Evolutionary conservation across 2,113 vertebrate genomes (phyloP).

Genomic region (Amphilophus citrinellus): DNA sequence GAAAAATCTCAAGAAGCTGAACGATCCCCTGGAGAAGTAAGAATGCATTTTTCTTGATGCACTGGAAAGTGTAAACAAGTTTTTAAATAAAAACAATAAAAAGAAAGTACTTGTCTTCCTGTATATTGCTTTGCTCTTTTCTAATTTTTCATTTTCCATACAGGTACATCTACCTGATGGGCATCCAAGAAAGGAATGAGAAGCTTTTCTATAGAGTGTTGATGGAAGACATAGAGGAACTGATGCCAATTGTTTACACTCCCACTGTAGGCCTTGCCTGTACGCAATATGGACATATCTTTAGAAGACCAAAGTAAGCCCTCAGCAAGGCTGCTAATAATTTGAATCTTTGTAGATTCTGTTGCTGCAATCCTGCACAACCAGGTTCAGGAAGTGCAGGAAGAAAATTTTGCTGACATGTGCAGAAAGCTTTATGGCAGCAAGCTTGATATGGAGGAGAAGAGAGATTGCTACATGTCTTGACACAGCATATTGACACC

Average conservation of each 20-base stretch:
- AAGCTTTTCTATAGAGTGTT: slow-evolving; percentile 94
- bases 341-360: neutral
- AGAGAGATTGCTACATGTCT: neutral
- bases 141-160: neutral
- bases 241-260: slow-evolving; percentile 98
- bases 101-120: neutral
- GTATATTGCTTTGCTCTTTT: neutral
- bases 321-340: neutral
- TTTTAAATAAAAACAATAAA: neutral
- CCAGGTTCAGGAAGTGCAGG: neutral
- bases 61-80: neutral
- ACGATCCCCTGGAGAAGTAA: slow-evolving; percentile 92
- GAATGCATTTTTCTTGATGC: slow-evolving; percentile 22
- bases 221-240: slow-evolving; percentile 92
- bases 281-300: slow-evolving; percentile 97
- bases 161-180: slow-evolving; percentile 98
- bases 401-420: neutral
- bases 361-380: neutral
- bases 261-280: slow-evolving; percentile 97
- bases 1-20: slow-evolving; percentile 92
- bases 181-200: slow-evolving; percentile 97
- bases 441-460: neutral
- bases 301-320: slow-evolving; percentile 94
- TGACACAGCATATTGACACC: neutral
- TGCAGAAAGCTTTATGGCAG: neutral